These are phyloP conservation scores for Plectrocnemia conspersa DNA, from an alignment of 1,140 invertebrate species.

Conservation along the genomic window DNA sequence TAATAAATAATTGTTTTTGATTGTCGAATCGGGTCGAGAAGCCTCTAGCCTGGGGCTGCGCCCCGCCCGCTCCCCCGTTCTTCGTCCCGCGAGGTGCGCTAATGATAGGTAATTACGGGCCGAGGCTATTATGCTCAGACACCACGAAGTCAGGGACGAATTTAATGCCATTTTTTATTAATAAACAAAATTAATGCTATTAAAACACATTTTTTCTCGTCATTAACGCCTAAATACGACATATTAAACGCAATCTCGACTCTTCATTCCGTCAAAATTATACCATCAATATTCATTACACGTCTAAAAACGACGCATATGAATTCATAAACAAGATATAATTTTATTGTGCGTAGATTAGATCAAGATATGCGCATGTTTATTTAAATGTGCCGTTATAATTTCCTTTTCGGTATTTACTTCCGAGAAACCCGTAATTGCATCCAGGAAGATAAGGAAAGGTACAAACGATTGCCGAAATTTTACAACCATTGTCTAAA, in stretches of 20 bases:
- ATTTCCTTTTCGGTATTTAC: too few species aligned
- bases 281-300: not conserved
- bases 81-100: slow-evolving; percentile 30
- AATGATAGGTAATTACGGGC: slow-evolving; percentile 36
- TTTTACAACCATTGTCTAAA: too few species aligned
- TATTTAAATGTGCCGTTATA: too few species aligned
- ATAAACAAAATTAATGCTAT: not conserved
- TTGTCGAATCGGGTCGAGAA: not conserved
- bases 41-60: slow-evolving; percentile 7
- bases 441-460: too few species aligned
- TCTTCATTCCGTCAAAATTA: not conserved
- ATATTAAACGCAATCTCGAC: not conserved
- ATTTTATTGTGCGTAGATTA: not conserved
- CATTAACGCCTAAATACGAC: not conserved
- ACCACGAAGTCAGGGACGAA: slow-evolving; percentile 19
- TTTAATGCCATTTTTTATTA: not conserved
- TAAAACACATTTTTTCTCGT: not conserved
- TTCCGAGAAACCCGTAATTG: too few species aligned
- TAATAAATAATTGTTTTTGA: too few species aligned
- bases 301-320: not conserved
- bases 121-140: slow-evolving; percentile 33
- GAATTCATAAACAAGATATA: not conserved
- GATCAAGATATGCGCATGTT: not conserved
- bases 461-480: too few species aligned
- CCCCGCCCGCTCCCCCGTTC: slow-evolving; percentile 8